Base-by-base conservation (phyloP, 1,140 invertebrate species). In the Apocrypta bakeri region DNA sequence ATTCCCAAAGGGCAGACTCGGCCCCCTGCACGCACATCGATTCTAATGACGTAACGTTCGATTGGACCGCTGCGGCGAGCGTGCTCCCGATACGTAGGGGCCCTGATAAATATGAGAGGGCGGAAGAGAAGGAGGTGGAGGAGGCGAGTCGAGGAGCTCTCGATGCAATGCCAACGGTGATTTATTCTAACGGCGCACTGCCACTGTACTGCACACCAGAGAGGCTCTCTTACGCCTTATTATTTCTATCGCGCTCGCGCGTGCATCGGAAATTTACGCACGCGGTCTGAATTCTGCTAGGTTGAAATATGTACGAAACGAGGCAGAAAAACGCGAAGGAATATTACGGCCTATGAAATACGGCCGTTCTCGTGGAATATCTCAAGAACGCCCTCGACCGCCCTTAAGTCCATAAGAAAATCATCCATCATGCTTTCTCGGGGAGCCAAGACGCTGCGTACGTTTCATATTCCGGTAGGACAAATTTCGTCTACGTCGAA, bases 41-140 rank as follows among this genome's bases (percentile, higher is more conserved):
- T 86, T 86, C 83, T 84, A 86, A 85, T 85, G 86, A 82, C 85
- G 85, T 85, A 86, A 84, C 85, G 83, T 86, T 87, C 85, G 86
- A 88, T 86, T 85, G 84, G 63, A 29, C 27, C 11, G 24, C 63
- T 2, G 24, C 63, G 25, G 24, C 63, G 63, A 24, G 63, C 25
- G 9, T 11, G 63, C 27, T 66, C 27, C 63, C 63, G 63, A 66
- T 66, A 66, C 17, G 63, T 17, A 27, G 56, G 72, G 33, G 24
- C 40, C 7, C 72, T 24, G 72, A 74, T 74, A 74, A 74, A 48
- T 48, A 48, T 48, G 31, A 37, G 33, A 37, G 33, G 64, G 64
- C 12, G 21, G 11, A 2, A 24, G 29, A 12, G 69, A 17, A n/a
- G 29, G 14, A 14, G 33, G 40, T n/a, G 17, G 37, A 33, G 69